Base-by-base conservation (phyloP, 1,140 invertebrate species). In the Leptinotarsa texana region DNA sequence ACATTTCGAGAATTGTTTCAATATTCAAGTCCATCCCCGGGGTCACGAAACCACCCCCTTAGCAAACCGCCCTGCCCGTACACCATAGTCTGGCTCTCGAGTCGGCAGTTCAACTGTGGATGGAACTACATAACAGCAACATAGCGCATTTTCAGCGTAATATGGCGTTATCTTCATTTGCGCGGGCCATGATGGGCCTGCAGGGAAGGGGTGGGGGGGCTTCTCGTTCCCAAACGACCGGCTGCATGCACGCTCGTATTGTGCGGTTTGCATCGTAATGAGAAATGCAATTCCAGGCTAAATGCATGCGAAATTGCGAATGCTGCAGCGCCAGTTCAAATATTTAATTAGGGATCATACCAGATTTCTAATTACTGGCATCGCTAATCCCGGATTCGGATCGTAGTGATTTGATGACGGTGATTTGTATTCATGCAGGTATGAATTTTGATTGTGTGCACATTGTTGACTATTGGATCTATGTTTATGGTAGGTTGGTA, bases 141-240 rank as follows among this genome's bases (percentile, higher is more conserved):
- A 76, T 72, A 74, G 74, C 79, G 73, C 74, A 77, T 80, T 80
- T 67, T 63, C 76, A 75, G 80, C 68, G 78, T 78, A 81, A 79
- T 78, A 78, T 73, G 67, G 75, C 77, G 76, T 82, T 82, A 82
- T 82, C 81, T 82, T 81, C 80, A 82, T 82, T 81, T 82, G 77
- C 75, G 69, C 77, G 69, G 74, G 75, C 77, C 75, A 75, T 77
- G 74, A 61, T 61, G 74, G 78, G 76, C n/a, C 72, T 75, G 74
- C 49, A 48, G 76, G 74, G 74, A 78, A 24, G 22, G 27, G n/a
- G 22, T 4, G 27, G 47, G 4, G 2, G 21, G 33, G 74, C 48
- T 22, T 47, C 74, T 33, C 74, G n/a, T 65, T 72, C 76, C 76
- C 76, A 74, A 76, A 74, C 33, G 75, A 70, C 33, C 24, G 69